These are phyloP conservation scores for Hyla sarda DNA, from an alignment of 2,113 vertebrate genomes.

Conservation along the genomic window DNA sequence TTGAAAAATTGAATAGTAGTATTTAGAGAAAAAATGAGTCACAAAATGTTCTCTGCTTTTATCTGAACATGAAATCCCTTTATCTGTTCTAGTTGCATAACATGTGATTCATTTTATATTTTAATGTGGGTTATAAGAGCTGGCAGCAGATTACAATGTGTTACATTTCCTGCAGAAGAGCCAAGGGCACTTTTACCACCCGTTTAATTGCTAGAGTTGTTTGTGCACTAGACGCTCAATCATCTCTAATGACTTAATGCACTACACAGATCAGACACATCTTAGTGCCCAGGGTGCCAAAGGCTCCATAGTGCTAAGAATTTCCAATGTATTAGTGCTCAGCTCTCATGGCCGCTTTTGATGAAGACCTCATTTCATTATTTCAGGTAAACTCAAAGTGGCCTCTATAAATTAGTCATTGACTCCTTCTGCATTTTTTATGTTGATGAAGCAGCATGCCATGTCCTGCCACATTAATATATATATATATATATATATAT, in stretches of 20 bases:
- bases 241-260: constrained; percentile 32
- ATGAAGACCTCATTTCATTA: not conserved
- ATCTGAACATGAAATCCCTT: no score
- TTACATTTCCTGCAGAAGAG: not conserved
- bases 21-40: no score
- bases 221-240: not conserved
- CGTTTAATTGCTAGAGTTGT: not conserved
- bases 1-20: no score
- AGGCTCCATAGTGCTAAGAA: not conserved
- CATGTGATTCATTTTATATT: not conserved
- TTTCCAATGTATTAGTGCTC: not conserved
- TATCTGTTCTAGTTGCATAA: not conserved
- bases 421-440: no score
- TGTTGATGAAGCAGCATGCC: no score
- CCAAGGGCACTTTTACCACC: constrained; percentile 4
- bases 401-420: no score
- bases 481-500: no score
- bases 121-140: not conserved
- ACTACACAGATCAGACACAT: constrained; percentile 2
- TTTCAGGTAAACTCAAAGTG: no score
- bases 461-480: no score
- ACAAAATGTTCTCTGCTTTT: no score
- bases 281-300: not conserved
- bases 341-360: not conserved
- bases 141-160: not conserved